A percentile compares a stretch with the other conserved stretches of the same genome.
Conservation (phyloP, 2,888 invertebrate species). For the Acanthoscelides obtectus region DNA sequence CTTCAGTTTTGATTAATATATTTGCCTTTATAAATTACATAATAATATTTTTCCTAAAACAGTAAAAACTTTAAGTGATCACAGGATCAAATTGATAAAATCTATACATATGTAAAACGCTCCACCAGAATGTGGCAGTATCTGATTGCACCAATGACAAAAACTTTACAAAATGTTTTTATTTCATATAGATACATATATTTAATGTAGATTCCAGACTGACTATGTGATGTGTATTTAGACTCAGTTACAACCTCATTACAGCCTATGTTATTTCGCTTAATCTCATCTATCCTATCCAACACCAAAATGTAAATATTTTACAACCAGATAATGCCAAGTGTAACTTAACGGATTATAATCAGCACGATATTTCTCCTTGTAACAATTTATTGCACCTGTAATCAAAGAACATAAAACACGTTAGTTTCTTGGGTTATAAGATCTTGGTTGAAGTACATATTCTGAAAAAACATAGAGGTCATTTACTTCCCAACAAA, state of each 20-base stretch:
- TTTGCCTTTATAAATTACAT: not conserved
- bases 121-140: not conserved
- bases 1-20: not conserved
- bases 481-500: not conserved
- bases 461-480: not conserved
- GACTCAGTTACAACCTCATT: not conserved
- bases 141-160: not conserved
- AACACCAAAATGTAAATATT: not conserved
- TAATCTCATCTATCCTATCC: not conserved
- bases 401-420: not conserved
- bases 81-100: slow-evolving; percentile 22
- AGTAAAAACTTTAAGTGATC: slow-evolving; percentile 21
- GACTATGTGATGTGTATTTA: not conserved
- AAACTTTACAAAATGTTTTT: not conserved
- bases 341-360: not conserved
- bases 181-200: not conserved
- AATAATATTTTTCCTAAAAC: slow-evolving; percentile 9
- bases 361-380: not conserved
- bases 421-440: not conserved
- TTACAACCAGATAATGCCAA: not conserved
- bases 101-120: slow-evolving; percentile 9
- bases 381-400: not conserved
- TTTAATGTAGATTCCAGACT: not conserved
- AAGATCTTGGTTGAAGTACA: not conserved
- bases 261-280: not conserved